Evolutionary conservation across 1,140 invertebrate species (phyloP), one percentile per base, ranked within the genome.

Genomic region (Brachionus plicatilis): DNA sequence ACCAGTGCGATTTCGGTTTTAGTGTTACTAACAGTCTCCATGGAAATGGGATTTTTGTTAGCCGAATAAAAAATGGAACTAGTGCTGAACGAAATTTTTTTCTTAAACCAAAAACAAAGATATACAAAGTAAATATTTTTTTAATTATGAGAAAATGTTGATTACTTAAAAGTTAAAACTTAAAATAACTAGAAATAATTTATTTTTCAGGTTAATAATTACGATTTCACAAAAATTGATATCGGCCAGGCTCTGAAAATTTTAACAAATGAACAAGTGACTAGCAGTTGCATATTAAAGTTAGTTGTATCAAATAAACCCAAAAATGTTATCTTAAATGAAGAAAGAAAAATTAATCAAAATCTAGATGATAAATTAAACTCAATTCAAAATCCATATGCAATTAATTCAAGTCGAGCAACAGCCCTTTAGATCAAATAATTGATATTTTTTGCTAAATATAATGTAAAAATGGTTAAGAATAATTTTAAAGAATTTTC

Each of bases 21-120:
- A 33, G 37, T 8, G 33, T 83, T 17, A 14, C 37, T 9, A 65
- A 83, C 24, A 50, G 82, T 45, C 24, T 70, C 2, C 53, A 83
- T 83, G 82, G 68, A 47, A 68, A 68, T 41, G 65, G 65, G 2
- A 68, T 83, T 72, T 83, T 65, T 83, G 82, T 83, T 0, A 68
- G 27, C 27, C 24, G 60, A 72, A 83, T 83, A 8, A 27, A 66
- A 43, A 82, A 65, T 68, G 53, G 37, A 14, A n/a, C 33, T 12
- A 60, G 37, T 43, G 79, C 79, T 14, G 53, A 60, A 47, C 53
- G 60, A 41, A 82, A 68, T 68, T 82, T 45, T 68, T 65, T 82
- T 17, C 14, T 82, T 24, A 82, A 65, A 47, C 79, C 79, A 45
- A 65, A 65, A 20, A 82, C 79, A 33, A 82, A 82, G 45, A 82